phyloP scores from a whole-genome alignment of 2,888 invertebrate species.

The Celastrina argiolus region DNA sequence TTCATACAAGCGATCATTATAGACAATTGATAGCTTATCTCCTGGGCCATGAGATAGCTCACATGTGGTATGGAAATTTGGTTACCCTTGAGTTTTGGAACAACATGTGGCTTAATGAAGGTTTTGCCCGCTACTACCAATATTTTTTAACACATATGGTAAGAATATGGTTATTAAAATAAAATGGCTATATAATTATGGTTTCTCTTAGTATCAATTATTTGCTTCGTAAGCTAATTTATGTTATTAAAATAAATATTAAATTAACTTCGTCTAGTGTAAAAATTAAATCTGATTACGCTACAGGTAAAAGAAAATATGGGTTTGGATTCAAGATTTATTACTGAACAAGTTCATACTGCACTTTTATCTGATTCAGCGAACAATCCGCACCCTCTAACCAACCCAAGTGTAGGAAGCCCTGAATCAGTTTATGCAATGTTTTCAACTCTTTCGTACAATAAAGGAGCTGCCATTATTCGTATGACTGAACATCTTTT shows the following conservation, averaged over 20 bases:
- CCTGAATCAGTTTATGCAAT: conserved; percentile 77
- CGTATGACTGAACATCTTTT: conserved; percentile 83
- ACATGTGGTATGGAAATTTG: conserved; percentile 85
- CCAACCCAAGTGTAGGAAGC: conserved; percentile 71
- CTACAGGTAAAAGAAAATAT: conserved; percentile 79
- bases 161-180: conserved; percentile 34
- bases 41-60: conserved; percentile 83
- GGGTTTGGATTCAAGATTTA: conserved; percentile 83
- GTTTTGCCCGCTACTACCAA: conserved; percentile 85
- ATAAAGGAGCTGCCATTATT: conserved; percentile 81
- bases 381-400: conserved; percentile 77
- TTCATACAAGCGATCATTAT: conserved; percentile 32
- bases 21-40: conserved; percentile 77
- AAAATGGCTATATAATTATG: not conserved
- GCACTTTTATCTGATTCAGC: conserved; percentile 80
- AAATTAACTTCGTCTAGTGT: no score
- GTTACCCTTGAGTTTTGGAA: conserved; percentile 82
- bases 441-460: conserved; percentile 83
- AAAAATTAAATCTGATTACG: not conserved
- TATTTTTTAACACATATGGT: conserved; percentile 80
- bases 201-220: not conserved
- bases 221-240: no score
- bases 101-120: conserved; percentile 81
- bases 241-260: no score
- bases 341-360: conserved; percentile 82